Conservation (phyloP, 2,888 invertebrate species). For the Plagodis dolabraria region DNA sequence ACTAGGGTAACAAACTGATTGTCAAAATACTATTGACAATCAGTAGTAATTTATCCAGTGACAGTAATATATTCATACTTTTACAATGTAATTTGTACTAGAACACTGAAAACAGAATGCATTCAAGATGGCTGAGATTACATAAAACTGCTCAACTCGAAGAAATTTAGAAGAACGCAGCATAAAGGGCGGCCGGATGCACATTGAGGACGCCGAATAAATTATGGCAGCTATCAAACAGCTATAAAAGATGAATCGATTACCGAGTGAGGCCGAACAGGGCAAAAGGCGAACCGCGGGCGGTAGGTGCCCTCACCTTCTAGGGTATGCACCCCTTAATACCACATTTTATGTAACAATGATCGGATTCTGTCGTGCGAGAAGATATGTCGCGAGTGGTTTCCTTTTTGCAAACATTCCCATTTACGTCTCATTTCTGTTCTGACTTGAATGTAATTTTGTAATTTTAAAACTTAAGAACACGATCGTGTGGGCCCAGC, state of each 20-base stretch:
- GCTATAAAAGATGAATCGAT: slow-evolving; percentile 72
- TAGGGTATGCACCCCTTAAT: slow-evolving; percentile 63
- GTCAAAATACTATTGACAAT: too few species aligned
- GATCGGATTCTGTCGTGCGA: slow-evolving; percentile 69
- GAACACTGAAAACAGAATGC: slow-evolving; percentile 43
- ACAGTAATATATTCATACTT: too few species aligned
- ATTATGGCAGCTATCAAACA: slow-evolving; percentile 59
- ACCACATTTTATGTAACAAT: slow-evolving; percentile 70
- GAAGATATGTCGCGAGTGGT: slow-evolving; percentile 65
- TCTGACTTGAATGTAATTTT: slow-evolving; percentile 68
- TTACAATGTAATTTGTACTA: too few species aligned
- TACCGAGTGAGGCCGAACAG: slow-evolving; percentile 46
- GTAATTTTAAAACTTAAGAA: slow-evolving; percentile 75
- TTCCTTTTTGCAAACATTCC: slow-evolving; percentile 67
- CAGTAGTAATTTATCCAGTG: too few species aligned
- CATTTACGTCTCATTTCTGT: slow-evolving; percentile 78
- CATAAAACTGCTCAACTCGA: background rate
- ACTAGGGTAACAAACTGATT: too few species aligned
- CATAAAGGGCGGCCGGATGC: slow-evolving; percentile 37
- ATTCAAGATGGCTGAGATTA: slow-evolving; percentile 29
- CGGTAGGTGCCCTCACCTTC: slow-evolving; percentile 42
- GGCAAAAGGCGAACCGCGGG: slow-evolving; percentile 28
- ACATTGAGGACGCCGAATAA: slow-evolving; percentile 42
- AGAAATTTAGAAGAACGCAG: background rate
- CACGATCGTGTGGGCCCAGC: slow-evolving; percentile 62